Percentiles rank a stretch among this genome's conserved stretches.
Conservation (phyloP, 2,113 vertebrate genomes). For the Coregonus clupeaformis region DNA sequence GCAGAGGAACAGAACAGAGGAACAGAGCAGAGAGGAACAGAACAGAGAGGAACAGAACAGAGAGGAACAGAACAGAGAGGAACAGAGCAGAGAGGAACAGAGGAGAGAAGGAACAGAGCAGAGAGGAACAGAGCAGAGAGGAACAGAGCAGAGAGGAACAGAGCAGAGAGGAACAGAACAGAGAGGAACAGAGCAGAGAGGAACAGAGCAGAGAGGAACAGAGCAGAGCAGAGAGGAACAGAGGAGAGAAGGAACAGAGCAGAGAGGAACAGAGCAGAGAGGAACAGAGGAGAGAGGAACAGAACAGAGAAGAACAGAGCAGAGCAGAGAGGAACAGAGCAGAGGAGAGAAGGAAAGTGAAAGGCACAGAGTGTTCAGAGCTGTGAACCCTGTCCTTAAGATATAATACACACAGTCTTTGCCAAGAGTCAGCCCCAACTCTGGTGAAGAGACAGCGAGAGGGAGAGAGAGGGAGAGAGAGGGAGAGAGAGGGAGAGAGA, state of each 20-base stretch:
- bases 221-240: accelerated
- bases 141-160: too few relatives aligned
- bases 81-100: too few relatives aligned
- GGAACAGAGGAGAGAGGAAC: accelerated
- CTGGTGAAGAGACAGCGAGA: neutral
- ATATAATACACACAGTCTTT: conserved; percentile 33
- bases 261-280: accelerated
- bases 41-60: accelerated
- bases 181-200: too few relatives aligned
- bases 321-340: too few relatives aligned
- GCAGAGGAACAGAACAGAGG: accelerated
- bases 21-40: accelerated
- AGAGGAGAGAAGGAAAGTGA: too few relatives aligned
- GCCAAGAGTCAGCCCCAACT: conserved; percentile 6
- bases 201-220: accelerated
- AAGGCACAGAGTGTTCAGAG: too few relatives aligned
- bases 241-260: too few relatives aligned
- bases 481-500: too few relatives aligned
- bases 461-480: conserved; percentile 9
- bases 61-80: accelerated
- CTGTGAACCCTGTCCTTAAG: conserved; percentile 60
- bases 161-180: accelerated
- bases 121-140: accelerated
- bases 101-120: accelerated
- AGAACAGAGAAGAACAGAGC: accelerated